These are phyloP conservation scores for Mobula hypostoma DNA, from an alignment of 2,113 vertebrate species.

Conservation along the genomic window DNA sequence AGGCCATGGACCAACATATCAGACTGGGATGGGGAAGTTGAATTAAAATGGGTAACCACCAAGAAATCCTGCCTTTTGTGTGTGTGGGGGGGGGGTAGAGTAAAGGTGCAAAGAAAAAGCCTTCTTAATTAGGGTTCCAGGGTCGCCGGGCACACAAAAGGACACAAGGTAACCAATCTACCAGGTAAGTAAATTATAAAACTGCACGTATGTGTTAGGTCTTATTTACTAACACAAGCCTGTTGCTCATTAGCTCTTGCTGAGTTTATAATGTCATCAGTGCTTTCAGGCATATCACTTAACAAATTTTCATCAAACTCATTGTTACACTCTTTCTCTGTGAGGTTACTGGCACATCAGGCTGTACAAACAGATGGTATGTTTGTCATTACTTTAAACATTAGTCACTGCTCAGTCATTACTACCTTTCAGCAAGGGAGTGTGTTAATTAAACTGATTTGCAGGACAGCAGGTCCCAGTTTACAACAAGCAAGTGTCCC, in stretches of 20 bases:
- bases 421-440: not conserved
- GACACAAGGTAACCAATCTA: not conserved
- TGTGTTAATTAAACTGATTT: not conserved
- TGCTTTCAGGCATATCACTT: not conserved
- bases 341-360: not conserved
- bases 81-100: no score
- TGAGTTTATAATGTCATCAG: not conserved
- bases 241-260: not conserved
- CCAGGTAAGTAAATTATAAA: not conserved
- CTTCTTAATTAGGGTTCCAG: not conserved
- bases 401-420: not conserved
- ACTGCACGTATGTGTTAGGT: not conserved
- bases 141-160: not conserved
- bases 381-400: not conserved
- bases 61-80: no score
- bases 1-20: no score
- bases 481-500: not conserved
- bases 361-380: conserved; percentile 3
- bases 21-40: no score
- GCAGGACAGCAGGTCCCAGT: not conserved
- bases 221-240: not conserved
- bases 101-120: no score
- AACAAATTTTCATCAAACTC: not conserved
- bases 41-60: no score
- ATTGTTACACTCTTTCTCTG: not conserved